Evolutionary conservation across 92 coral and sea anemone species (phyloP).

Genomic region (Actinostola sp.): DNA sequence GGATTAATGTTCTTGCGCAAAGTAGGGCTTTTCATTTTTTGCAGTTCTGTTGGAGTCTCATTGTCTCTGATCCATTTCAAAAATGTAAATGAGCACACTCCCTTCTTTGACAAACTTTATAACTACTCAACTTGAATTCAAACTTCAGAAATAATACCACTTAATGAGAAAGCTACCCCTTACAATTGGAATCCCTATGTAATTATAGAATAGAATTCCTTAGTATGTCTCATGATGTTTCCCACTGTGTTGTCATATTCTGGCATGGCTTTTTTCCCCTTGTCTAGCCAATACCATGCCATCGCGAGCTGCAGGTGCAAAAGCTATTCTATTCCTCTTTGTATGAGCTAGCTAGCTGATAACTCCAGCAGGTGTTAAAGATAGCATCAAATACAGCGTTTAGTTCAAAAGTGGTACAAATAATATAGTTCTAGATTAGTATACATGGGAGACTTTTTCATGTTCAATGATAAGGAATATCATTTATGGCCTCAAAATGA

Average conservation of each 20-base stretch:
- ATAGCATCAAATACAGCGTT: background rate
- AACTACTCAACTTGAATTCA: background rate
- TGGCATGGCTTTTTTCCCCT: slow-evolving; percentile 26
- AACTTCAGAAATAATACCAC: background rate
- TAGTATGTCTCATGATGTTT: background rate
- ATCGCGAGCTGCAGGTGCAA: slow-evolving; percentile 25
- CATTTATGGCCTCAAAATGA: background rate
- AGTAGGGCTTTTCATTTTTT: background rate
- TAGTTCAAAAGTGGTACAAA: no score
- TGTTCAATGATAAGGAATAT: no score
- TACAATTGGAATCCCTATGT: background rate
- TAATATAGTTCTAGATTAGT: no score
- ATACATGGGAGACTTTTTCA: no score
- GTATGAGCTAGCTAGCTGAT: slow-evolving; percentile 38
- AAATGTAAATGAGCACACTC: slow-evolving; percentile 5
- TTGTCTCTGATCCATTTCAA: slow-evolving; percentile 4
- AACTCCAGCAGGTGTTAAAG: slow-evolving; percentile 33
- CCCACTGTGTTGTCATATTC: slow-evolving; percentile 8
- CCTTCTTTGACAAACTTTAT: background rate
- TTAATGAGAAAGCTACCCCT: slow-evolving; percentile 7
- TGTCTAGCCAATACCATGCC: slow-evolving; percentile 31
- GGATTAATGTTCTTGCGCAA: background rate
- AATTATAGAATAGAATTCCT: background rate
- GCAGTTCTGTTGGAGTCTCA: background rate
- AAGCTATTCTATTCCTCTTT: slow-evolving; percentile 12